Conservation (phyloP, 2,888 invertebrate species). For the Ypsolopha scabrella region DNA sequence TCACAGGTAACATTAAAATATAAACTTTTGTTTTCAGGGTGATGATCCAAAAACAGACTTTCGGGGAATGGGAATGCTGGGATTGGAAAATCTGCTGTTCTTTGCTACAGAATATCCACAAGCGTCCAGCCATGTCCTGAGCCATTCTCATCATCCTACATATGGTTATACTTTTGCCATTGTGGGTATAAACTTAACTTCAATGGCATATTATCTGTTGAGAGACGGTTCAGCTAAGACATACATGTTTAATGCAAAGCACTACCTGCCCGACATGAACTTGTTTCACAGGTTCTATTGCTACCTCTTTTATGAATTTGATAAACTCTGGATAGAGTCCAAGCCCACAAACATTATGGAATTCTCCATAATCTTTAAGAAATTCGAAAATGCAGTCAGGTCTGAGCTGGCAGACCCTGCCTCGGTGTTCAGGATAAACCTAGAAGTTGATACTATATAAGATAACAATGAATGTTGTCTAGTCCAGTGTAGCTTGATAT, state of each 20-base stretch:
- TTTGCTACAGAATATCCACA: constrained; percentile 86
- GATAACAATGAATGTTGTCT: not conserved
- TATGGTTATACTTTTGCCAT: constrained; percentile 93
- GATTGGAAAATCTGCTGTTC: constrained; percentile 90
- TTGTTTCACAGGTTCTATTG: constrained; percentile 95
- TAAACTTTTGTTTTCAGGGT: constrained; percentile 71
- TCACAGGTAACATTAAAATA: not conserved
- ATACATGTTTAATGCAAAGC: constrained; percentile 89
- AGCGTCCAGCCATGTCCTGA: constrained; percentile 84
- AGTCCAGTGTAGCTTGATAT: too few species aligned
- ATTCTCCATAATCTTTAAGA: constrained; percentile 87
- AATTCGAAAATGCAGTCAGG: constrained; percentile 83
- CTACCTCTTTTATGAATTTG: constrained; percentile 94
- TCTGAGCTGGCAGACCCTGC: constrained; percentile 75
- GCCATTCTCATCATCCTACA: constrained; percentile 89
- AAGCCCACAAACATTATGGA: constrained; percentile 97
- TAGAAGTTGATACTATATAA: constrained; percentile 80
- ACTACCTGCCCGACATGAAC: constrained; percentile 73
- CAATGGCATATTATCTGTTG: constrained; percentile 87
- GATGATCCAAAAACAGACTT: constrained; percentile 99
- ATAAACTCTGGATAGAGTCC: constrained; percentile 92
- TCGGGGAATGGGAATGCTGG: constrained; percentile 96
- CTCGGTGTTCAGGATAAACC: constrained; percentile 83
- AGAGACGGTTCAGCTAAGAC: constrained; percentile 87
- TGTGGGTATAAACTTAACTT: constrained; percentile 95